These are phyloP conservation scores for Phalanger gymnotis DNA, from an alignment of 2,797 vertebrate species.

Conservation along the genomic window DNA sequence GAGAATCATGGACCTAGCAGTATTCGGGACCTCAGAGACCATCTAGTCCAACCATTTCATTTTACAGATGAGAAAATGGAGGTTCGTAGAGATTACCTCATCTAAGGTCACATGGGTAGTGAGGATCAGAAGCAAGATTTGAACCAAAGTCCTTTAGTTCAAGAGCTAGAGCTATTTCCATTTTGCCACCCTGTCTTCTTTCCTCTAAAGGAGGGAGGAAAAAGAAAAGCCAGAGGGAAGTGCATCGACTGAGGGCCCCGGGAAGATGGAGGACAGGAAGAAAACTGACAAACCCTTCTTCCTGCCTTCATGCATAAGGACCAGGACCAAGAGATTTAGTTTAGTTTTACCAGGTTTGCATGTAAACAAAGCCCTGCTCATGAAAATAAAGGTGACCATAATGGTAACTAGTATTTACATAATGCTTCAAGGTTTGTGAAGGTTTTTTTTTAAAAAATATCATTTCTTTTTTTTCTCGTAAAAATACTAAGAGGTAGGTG, in stretches of 20 bases:
- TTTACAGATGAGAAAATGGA: background rate
- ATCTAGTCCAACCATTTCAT: background rate
- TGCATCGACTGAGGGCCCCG: background rate
- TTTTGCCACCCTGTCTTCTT: background rate
- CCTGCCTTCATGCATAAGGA: background rate
- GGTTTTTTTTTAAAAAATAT: background rate
- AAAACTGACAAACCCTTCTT: background rate
- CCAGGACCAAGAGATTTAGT: background rate
- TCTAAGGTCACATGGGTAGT: background rate
- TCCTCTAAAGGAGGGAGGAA: constrained; percentile 17
- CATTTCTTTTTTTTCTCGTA: background rate
- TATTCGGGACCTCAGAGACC: background rate
- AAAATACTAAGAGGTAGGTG: background rate
- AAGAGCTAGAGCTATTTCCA: background rate
- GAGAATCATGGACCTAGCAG: background rate
- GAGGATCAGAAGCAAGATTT: background rate
- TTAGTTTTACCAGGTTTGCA: background rate
- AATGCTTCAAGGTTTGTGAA: background rate
- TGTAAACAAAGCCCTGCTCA: background rate
- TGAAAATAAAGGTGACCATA: background rate
- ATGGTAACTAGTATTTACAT: background rate
- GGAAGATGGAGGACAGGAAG: constrained; percentile 13
- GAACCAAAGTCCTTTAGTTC: background rate
- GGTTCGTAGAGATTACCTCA: constrained; percentile 6
- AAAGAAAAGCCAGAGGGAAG: constrained; percentile 23